These are phyloP conservation scores for Latrodectus elegans DNA, from an alignment of 2,888 invertebrate species.

Conservation along the genomic window DNA sequence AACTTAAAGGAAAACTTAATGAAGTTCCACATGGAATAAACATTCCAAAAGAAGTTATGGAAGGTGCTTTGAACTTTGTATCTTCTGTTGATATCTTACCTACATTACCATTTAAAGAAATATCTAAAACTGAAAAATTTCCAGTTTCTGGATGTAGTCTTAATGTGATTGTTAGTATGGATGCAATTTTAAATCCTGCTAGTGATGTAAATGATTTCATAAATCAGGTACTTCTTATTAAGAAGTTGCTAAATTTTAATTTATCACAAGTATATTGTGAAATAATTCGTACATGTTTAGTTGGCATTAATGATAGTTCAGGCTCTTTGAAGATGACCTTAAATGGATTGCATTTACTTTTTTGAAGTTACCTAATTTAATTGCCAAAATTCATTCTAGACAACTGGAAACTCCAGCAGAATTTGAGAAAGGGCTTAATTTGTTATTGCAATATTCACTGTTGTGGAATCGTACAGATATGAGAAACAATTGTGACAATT, in stretches of 20 bases:
- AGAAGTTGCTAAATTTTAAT: constrained; percentile 83
- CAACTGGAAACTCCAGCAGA: constrained; percentile 76
- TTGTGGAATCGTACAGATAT: constrained; percentile 91
- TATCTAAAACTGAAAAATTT: constrained; percentile 70
- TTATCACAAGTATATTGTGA: constrained; percentile 89
- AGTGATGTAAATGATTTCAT: constrained; percentile 87
- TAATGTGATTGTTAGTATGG: constrained; percentile 82
- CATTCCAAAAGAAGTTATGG: constrained; percentile 70
- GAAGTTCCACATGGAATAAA: constrained; percentile 67
- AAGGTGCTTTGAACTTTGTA: constrained; percentile 69
- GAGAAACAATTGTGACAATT: constrained; percentile 89
- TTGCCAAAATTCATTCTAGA: constrained; percentile 69
- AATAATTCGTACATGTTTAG: constrained; percentile 89
- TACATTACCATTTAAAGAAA: constrained; percentile 6
- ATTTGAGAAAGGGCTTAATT: constrained; percentile 88
- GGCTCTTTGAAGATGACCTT: constrained; percentile 82
- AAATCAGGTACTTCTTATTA: constrained; percentile 87
- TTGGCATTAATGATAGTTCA: constrained; percentile 90
- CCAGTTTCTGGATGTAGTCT: constrained; percentile 58
- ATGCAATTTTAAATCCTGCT: constrained; percentile 89
- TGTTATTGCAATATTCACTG: constrained; percentile 88
- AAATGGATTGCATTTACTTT: constrained; percentile 96
- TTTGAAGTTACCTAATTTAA: constrained; percentile 81
- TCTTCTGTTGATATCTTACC: constrained; percentile 69
- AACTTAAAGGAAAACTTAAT: constrained; percentile 78